Conservation (phyloP, 1,140 invertebrate genomes). For the Thaumetopoea pityocampa region DNA sequence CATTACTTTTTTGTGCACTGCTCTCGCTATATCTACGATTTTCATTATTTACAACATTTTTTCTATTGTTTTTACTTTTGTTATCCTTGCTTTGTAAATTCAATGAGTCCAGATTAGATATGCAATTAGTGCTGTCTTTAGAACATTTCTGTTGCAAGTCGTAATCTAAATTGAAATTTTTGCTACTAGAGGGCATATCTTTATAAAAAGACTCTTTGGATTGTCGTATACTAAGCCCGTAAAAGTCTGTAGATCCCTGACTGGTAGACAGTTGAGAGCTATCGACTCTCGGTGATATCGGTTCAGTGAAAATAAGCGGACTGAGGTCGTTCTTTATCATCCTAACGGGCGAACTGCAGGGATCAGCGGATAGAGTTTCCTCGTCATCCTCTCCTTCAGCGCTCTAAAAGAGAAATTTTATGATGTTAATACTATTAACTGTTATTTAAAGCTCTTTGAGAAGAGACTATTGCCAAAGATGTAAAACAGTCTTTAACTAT, state of each 20-base stretch:
- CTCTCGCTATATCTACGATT: conserved; percentile 60
- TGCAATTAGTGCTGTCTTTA: conserved; percentile 38
- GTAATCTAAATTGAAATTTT: conserved; percentile 56
- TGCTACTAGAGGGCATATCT: conserved; percentile 61
- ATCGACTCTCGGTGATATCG: conserved; percentile 18
- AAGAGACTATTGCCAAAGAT: too few species aligned
- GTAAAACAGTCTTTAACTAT: conserved; percentile 7
- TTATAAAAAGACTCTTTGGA: conserved; percentile 58
- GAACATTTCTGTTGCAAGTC: conserved; percentile 46
- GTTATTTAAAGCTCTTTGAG: too few species aligned
- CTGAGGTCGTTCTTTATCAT: conserved; percentile 60
- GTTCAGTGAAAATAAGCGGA: conserved; percentile 12
- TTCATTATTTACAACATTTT: conserved; percentile 50
- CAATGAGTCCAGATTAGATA: conserved; percentile 41
- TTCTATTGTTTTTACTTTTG: conserved; percentile 38
- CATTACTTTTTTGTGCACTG: conserved; percentile 48
- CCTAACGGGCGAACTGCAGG: conserved; percentile 44
- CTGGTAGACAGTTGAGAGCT: conserved; percentile 30
- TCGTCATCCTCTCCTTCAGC: conserved; percentile 75
- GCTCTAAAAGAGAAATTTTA: conserved; percentile 37
- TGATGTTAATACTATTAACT: background rate
- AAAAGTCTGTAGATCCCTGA: conserved; percentile 35
- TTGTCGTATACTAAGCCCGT: conserved; percentile 49
- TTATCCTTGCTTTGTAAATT: conserved; percentile 45
- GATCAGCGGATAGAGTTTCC: conserved; percentile 72